Conservation (phyloP, 2,797 vertebrate genomes). For the Channallabes apus region DNA sequence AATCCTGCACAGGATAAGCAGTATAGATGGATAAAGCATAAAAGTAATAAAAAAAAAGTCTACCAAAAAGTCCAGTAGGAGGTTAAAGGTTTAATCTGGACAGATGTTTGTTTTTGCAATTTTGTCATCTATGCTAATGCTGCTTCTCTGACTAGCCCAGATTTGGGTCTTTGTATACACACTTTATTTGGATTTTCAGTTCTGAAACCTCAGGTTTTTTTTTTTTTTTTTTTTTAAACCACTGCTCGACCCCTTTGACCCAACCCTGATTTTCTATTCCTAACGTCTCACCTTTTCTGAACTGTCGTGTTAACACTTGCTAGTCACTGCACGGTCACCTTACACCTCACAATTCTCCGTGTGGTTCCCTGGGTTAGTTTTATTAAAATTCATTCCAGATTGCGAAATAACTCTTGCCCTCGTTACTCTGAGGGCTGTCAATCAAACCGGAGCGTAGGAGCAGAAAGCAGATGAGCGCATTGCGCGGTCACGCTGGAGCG, state of each 20-base stretch:
- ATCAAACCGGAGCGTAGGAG: slow-evolving; percentile 43
- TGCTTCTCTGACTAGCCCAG: background rate
- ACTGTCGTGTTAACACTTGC: background rate
- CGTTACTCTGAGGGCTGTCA: slow-evolving; percentile 63
- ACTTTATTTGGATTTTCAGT: slow-evolving; percentile 17
- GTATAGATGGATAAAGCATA: too few relatives aligned
- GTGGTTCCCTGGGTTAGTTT: slow-evolving; percentile 54
- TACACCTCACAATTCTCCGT: background rate
- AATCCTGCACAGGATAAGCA: too few relatives aligned
- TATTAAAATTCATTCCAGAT: slow-evolving; percentile 65
- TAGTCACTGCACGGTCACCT: background rate
- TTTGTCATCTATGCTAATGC: background rate
- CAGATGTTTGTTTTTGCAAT: background rate
- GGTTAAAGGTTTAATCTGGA: background rate
- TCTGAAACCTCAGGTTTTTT: background rate
- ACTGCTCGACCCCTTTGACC: background rate
- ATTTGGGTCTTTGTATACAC: slow-evolving; percentile 1
- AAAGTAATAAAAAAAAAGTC: too few relatives aligned
- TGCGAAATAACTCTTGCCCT: slow-evolving; percentile 61
- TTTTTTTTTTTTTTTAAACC: background rate
- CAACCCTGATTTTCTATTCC: slow-evolving; percentile 53
- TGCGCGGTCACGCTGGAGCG: background rate
- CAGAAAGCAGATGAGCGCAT: slow-evolving; percentile 38
- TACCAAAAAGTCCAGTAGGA: too few relatives aligned
- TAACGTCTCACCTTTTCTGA: slow-evolving; percentile 36